Evolutionary conservation across 2,797 vertebrate genomes (phyloP), one percentile per base, ranked within the genome.

Genomic region (Xenopus petersii): DNA sequence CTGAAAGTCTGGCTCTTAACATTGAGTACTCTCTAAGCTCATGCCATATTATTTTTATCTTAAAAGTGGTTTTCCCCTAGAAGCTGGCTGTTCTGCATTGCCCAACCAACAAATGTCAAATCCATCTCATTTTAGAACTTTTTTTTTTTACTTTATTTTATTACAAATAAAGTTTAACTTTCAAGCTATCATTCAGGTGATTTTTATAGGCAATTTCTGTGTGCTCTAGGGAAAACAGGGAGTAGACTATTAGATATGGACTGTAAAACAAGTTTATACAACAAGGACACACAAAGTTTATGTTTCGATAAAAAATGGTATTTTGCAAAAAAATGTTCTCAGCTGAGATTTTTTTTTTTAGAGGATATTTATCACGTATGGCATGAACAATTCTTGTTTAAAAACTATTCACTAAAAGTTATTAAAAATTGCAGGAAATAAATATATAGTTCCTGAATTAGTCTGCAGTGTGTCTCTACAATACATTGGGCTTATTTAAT

Each of bases 121-220:
- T 70, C 36, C 66, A 74, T 74, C 42, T 56, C 30, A 26, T 74
- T 74, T 73, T 70, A 51, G 71, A 74, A 51, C 61, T 30, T 30
- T 30, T 30, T 73, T 77, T 73, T 73, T 77, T 73, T 65, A 73
- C 12, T 49, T 71, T 42, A 69, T 79, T 73, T 73, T 64, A 79
- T 70, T 67, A 73, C 76, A 70, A 78, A 78, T 78, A 78, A 79
- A 79, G 76, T 79, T 79, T 79, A 64, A 74, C 76, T 79, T 79
- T 74, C 65, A 70, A 66, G 76, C 71, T 70, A 65, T 79, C 71
- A 73, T 79, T 79, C 76, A 65, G 71, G 63, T 64, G 61, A 61
- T 74, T 79, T 42, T 79, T 79, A 79, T 79, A 79, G 76, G 76
- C 76, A 79, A 79, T 79, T 74, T 79, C 71, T 73, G 56, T 64